A percentile compares a stretch with the other conserved stretches of the same genome.
Conservation (phyloP, 2,113 vertebrate species). For the Apeltes quadracus region DNA sequence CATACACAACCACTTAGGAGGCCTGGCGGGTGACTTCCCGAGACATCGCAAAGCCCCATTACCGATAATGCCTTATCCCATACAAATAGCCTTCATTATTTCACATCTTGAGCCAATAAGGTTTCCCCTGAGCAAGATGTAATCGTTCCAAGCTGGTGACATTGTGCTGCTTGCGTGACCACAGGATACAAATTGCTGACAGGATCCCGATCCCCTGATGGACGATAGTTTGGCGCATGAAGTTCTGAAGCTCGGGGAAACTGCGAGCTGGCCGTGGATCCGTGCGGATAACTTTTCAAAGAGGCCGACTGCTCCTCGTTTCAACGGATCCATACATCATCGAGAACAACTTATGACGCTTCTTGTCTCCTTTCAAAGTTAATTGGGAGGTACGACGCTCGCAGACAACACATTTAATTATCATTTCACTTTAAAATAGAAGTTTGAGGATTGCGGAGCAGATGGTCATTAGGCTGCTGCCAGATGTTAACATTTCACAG, state of each 20-base stretch:
- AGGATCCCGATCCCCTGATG: slow-evolving; percentile 47
- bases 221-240: neutral
- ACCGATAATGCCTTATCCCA: slow-evolving; percentile 39
- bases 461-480: slow-evolving; percentile 52
- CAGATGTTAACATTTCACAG: slow-evolving; percentile 64
- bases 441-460: slow-evolving; percentile 37
- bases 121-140: slow-evolving; percentile 30
- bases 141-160: slow-evolving; percentile 62
- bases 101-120: slow-evolving; percentile 68
- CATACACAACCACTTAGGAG: slow-evolving; percentile 29
- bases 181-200: slow-evolving; percentile 50
- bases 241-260: slow-evolving; percentile 36
- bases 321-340: slow-evolving; percentile 34
- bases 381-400: neutral
- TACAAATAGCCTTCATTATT: slow-evolving; percentile 48
- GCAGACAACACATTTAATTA: slow-evolving; percentile 16
- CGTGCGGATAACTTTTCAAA: neutral
- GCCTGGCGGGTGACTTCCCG: slow-evolving; percentile 37
- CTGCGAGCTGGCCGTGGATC: neutral
- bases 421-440: slow-evolving; percentile 23
- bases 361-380: neutral
- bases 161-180: slow-evolving; percentile 46
- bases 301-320: slow-evolving; percentile 31
- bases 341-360: neutral
- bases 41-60: slow-evolving; percentile 48